Conservation (phyloP, 2,888 invertebrate genomes). For the Eulithis testata region DNA sequence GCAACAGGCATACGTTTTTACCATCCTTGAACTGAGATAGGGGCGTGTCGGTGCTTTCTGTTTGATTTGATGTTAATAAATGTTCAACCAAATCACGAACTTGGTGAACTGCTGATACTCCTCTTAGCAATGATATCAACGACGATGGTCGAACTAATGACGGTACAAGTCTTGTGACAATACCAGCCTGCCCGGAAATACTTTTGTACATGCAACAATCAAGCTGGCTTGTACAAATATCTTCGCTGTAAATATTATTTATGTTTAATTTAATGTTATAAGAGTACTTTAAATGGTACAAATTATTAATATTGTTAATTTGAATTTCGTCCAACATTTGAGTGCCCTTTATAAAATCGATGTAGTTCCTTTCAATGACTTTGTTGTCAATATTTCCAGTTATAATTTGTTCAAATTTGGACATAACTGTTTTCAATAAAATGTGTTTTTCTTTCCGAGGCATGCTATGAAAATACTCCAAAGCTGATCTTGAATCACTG, state of each 20-base stretch:
- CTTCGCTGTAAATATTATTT: conserved; percentile 66
- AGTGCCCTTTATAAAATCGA: conserved; percentile 77
- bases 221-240: conserved; percentile 50
- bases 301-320: conserved; percentile 63
- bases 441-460: conserved; percentile 59
- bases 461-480: conserved; percentile 66
- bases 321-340: conserved; percentile 58
- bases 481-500: conserved; percentile 68
- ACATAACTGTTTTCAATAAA: conserved; percentile 61
- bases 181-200: conserved; percentile 60
- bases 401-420: conserved; percentile 75
- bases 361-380: conserved; percentile 69
- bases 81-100: conserved; percentile 67
- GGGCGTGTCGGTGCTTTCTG: conserved; percentile 42
- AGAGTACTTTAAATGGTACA: conserved; percentile 75
- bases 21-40: conserved; percentile 62
- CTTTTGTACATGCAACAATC: conserved; percentile 23
- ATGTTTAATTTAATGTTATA: conserved; percentile 59
- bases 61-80: conserved; percentile 52
- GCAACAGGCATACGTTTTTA: conserved; percentile 59
- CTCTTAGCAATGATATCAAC: conserved; percentile 59
- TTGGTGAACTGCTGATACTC: conserved; percentile 62
- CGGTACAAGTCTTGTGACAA: conserved; percentile 59
- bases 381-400: conserved; percentile 51
- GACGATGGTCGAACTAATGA: conserved; percentile 53